phyloP scores from a whole-genome alignment of 2,113 vertebrate genomes.

The Platysteira castanea region DNA sequence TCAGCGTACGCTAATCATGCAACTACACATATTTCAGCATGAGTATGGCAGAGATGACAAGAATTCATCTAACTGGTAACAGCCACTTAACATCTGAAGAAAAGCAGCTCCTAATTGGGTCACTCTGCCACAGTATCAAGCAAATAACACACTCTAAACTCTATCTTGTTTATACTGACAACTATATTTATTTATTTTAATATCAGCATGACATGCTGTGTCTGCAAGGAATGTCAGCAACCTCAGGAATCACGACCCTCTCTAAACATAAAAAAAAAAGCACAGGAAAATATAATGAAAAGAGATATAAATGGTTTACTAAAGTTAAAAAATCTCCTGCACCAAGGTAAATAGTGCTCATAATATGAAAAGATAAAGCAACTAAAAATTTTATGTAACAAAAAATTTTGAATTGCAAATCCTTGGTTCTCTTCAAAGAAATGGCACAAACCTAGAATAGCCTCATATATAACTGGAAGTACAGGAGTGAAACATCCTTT shows the following conservation, averaged over 20 bases:
- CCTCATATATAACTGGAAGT: neutral
- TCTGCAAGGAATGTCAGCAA: slow-evolving; percentile 3
- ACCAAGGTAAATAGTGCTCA: neutral
- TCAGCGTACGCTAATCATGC: fast-evolving
- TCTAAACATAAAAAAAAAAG: neutral
- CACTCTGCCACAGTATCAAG: neutral
- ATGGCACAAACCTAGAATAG: fast-evolving
- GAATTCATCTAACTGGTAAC: neutral
- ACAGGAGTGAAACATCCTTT: neutral
- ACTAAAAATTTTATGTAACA: neutral
- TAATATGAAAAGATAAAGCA: neutral
- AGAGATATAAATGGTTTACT: neutral
- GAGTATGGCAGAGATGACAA: neutral
- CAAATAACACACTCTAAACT: neutral
- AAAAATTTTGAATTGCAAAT: neutral
- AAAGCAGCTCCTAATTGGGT: neutral
- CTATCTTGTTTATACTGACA: slow-evolving; percentile 24
- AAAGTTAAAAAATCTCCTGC: neutral
- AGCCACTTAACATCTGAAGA: neutral
- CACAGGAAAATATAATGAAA: neutral
- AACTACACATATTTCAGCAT: neutral
- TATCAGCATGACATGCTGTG: neutral
- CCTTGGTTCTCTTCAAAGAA: neutral
- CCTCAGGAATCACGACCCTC: neutral
- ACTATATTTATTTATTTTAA: slow-evolving; percentile 21